phyloP scores from a whole-genome alignment of 1,140 invertebrate genomes.

The Rhopalosiphum maidis region DNA sequence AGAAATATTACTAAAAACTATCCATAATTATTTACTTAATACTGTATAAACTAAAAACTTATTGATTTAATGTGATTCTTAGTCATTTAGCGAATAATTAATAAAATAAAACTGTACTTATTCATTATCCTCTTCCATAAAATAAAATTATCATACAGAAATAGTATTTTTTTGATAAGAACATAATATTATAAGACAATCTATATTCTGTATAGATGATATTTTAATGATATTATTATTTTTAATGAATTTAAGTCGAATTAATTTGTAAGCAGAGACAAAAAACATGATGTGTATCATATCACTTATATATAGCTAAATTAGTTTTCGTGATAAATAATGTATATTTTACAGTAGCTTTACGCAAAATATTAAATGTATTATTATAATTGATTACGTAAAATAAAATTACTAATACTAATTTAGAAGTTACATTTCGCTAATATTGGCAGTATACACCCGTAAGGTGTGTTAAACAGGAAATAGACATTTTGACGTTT shows the following conservation, averaged over 20 bases:
- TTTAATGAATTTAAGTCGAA: neutral
- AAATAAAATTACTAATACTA: neutral
- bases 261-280: neutral
- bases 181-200: neutral
- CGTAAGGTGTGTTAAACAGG: neutral
- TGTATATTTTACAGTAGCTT: neutral
- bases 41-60: neutral
- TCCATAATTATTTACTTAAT: neutral
- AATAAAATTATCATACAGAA: neutral
- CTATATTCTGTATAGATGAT: neutral
- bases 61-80: neutral
- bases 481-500: neutral
- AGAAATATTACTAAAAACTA: neutral
- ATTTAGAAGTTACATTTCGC: neutral
- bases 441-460: neutral
- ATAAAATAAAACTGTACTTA: neutral
- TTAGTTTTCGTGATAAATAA: neutral
- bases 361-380: neutral
- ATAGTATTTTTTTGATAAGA: too few species aligned
- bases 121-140: too few species aligned
- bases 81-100: neutral
- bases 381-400: neutral
- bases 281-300: neutral
- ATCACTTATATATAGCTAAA: neutral
- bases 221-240: neutral